phyloP scores from a whole-genome alignment of 2,797 vertebrate genomes.

The Nasua narica region DNA sequence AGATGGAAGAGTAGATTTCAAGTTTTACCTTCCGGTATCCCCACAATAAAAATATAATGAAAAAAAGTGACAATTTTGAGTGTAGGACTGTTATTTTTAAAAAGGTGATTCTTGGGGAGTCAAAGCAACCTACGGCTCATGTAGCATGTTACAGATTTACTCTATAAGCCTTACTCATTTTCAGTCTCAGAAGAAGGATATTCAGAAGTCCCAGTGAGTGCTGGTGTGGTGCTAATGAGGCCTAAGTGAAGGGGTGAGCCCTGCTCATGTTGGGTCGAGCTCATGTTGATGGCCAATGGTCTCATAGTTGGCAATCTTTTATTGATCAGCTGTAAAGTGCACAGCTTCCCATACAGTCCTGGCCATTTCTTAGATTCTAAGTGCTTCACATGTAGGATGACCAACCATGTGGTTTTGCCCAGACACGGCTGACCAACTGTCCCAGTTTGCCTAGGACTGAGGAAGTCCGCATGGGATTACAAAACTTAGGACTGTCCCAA shows the following conservation, averaged over 20 bases:
- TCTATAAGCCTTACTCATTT: background rate
- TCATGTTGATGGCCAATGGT: background rate
- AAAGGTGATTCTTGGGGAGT: background rate
- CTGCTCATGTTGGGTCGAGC: too few relatives aligned
- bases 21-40: background rate
- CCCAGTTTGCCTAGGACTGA: background rate
- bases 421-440: background rate
- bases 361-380: background rate
- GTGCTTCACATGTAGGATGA: background rate
- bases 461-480: background rate
- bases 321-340: background rate
- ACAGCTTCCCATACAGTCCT: background rate
- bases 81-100: background rate
- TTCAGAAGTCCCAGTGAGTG: background rate
- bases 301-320: background rate
- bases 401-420: background rate
- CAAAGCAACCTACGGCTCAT: background rate
- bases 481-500: background rate
- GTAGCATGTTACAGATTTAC: background rate
- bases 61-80: background rate
- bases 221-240: background rate
- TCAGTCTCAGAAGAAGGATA: background rate
- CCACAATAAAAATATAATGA: background rate
- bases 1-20: background rate
- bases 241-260: background rate